These are phyloP conservation scores for Oscheius sp. DNA, from an alignment of 2,888 invertebrate species.

Conservation along the genomic window DNA sequence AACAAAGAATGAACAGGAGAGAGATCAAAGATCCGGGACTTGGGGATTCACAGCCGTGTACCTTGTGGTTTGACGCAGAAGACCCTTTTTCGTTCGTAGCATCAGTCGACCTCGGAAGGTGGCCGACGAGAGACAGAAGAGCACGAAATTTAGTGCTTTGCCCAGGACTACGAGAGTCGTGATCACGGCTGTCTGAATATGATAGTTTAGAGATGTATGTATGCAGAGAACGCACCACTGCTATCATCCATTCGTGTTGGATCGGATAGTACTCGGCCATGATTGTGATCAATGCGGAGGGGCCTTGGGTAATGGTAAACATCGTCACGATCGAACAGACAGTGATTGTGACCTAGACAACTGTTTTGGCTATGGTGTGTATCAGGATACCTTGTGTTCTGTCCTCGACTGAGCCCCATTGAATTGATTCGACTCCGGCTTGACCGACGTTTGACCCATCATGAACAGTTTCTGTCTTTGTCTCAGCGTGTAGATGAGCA, in stretches of 20 bases:
- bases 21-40: background rate
- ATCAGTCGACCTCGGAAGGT: slow-evolving; percentile 66
- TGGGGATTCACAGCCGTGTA: slow-evolving; percentile 47
- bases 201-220: background rate
- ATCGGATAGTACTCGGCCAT: slow-evolving; percentile 45
- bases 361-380: background rate
- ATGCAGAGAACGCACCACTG: slow-evolving; percentile 39
- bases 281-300: slow-evolving; percentile 58
- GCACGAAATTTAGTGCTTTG: slow-evolving; percentile 69
- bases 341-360: slow-evolving; percentile 61
- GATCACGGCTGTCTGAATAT: slow-evolving; percentile 46
- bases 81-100: slow-evolving; percentile 60
- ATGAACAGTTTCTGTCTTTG: slow-evolving; percentile 60
- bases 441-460: slow-evolving; percentile 44
- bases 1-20: background rate
- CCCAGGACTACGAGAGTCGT: slow-evolving; percentile 67
- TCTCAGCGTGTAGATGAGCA: slow-evolving; percentile 66
- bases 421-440: slow-evolving; percentile 45
- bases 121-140: slow-evolving; percentile 67
- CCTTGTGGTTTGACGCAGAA: slow-evolving; percentile 56
- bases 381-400: slow-evolving; percentile 55
- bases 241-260: slow-evolving; percentile 41
- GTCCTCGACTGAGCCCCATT: slow-evolving; percentile 56
- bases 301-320: slow-evolving; percentile 69
- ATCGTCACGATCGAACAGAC: slow-evolving; percentile 69